These are phyloP conservation scores for Meiosimyza decipiens DNA, from an alignment of 2,888 invertebrate genomes.

Conservation along the genomic window DNA sequence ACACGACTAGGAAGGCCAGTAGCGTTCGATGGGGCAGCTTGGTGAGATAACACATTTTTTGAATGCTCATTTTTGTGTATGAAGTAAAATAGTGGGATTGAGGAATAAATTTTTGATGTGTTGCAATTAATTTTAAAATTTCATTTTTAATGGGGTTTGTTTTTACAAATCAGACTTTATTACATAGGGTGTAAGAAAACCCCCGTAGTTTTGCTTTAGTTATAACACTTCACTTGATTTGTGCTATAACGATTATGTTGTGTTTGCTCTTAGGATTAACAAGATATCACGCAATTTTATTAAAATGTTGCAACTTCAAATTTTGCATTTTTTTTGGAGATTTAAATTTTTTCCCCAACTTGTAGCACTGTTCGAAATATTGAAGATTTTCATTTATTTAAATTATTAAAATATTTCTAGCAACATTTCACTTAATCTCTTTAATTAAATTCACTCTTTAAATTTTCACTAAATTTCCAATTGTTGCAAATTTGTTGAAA, in stretches of 20 bases:
- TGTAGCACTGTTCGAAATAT: too few relatives aligned
- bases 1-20: constrained; percentile 1
- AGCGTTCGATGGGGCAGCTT: constrained; percentile 20
- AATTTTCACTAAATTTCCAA: neutral
- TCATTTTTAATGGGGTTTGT: neutral
- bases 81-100: neutral
- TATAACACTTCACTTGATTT: neutral
- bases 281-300: neutral
- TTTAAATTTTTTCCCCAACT: constrained; percentile 30
- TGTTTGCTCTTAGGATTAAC: neutral
- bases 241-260: neutral
- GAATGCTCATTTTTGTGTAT: neutral
- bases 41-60: neutral
- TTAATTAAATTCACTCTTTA: neutral
- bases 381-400: constrained; percentile 16
- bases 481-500: constrained; percentile 3
- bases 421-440: too few relatives aligned
- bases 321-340: constrained; percentile 35
- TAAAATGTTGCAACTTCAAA: constrained; percentile 43
- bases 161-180: constrained; percentile 1
- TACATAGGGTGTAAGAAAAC: too few relatives aligned
- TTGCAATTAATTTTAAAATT: neutral
- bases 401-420: too few relatives aligned
- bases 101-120: constrained; percentile 4
- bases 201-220: neutral